A percentile compares a stretch with the other conserved stretches of the same genome.
Conservation (phyloP, 2,797 vertebrate genomes). For the Sebastes melanostomus region DNA sequence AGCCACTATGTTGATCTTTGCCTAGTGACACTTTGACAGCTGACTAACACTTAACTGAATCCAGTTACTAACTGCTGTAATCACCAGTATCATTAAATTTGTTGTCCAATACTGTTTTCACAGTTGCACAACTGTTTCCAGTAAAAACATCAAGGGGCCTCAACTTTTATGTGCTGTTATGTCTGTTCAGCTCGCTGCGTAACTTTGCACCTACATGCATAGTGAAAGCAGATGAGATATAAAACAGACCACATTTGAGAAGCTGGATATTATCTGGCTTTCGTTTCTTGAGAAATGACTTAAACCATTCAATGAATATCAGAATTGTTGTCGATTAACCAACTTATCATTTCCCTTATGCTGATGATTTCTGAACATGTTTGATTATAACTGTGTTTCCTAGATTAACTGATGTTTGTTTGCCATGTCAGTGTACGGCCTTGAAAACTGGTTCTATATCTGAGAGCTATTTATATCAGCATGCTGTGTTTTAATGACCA, state of each 20-base stretch:
- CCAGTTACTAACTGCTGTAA: not conserved
- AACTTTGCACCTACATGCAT: not conserved
- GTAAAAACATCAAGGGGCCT: not conserved
- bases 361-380: not conserved
- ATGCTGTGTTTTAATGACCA: slow-evolving; percentile 9
- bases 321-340: not conserved
- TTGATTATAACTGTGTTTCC: not conserved
- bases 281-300: not conserved
- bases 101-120: not conserved
- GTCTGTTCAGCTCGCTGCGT: not conserved
- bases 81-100: not conserved
- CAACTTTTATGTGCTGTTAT: not conserved
- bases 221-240: not conserved
- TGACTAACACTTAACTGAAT: not conserved
- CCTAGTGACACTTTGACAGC: not conserved
- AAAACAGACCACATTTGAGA: not conserved
- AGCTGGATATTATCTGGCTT: not conserved
- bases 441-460: not conserved
- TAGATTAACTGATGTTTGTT: not conserved
- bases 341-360: not conserved
- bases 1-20: not conserved
- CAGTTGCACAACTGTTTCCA: not conserved
- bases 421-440: not conserved
- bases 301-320: too few species aligned
- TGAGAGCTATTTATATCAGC: slow-evolving; percentile 13